A percentile compares a stretch with the other conserved stretches of the same genome.
These are phyloP conservation scores for Trichonephila clavata DNA, from an alignment of 1,140 invertebrate genomes.

Conservation along the genomic window DNA sequence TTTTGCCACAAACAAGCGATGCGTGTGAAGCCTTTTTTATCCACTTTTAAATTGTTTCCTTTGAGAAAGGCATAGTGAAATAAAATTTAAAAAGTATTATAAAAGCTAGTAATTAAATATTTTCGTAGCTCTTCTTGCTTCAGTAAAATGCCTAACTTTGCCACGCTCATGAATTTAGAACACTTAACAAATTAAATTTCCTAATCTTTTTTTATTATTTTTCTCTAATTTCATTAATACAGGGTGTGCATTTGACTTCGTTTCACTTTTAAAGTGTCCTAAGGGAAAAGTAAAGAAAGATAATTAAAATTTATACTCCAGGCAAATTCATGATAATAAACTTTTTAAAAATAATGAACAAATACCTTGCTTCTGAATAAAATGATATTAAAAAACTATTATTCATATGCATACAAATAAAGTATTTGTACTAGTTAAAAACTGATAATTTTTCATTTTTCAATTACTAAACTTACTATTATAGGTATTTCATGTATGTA, in stretches of 20 bases:
- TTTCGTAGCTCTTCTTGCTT: background rate
- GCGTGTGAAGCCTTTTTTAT: background rate
- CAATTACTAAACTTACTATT: too few species aligned
- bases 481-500: too few species aligned
- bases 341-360: background rate
- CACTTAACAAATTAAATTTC: slow-evolving; percentile 49
- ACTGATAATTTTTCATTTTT: too few species aligned
- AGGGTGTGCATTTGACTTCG: background rate
- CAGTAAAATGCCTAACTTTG: slow-evolving; percentile 1
- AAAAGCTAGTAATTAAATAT: slow-evolving; percentile 17
- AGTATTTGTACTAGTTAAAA: too few species aligned
- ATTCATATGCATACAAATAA: too few species aligned
- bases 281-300: background rate
- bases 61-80: background rate
- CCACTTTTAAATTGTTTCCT: background rate
- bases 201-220: background rate
- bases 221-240: slow-evolving; percentile 19
- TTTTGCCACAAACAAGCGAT: background rate
- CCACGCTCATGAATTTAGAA: background rate
- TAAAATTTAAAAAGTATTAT: background rate
- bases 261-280: background rate
- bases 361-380: background rate
- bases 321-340: background rate
- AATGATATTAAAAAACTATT: background rate
- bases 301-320: background rate